phyloP scores from a whole-genome alignment of 2,888 invertebrate genomes.

The Ichneumoninae sp. region DNA sequence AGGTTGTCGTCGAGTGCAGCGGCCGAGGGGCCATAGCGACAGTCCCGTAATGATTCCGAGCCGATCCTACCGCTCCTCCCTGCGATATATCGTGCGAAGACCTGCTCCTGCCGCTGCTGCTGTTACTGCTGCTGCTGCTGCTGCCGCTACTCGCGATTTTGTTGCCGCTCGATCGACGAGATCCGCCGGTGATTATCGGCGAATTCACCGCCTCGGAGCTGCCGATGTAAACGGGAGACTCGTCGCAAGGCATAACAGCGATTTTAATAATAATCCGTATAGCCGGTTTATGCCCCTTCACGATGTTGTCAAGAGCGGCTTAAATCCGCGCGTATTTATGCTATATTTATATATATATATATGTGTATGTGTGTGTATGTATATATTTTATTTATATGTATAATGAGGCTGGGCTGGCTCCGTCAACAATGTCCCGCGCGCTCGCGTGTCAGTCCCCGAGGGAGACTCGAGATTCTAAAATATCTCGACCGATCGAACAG shows the following conservation, averaged over 20 bases:
- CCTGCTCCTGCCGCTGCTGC: constrained; percentile 19
- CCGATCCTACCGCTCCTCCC: constrained; percentile 7
- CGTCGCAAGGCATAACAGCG: constrained; percentile 59
- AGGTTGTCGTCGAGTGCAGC: constrained; percentile 54
- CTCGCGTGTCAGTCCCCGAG: not conserved
- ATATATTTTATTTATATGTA: not conserved
- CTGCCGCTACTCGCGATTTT: constrained; percentile 37
- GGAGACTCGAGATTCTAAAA: constrained; percentile 48
- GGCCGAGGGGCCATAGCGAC: constrained; percentile 55
- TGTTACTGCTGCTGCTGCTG: not conserved
- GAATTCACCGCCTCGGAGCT: constrained; percentile 25
- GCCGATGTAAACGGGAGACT: constrained; percentile 35
- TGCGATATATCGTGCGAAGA: constrained; percentile 20
- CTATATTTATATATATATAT: not conserved
- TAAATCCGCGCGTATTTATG: not conserved
- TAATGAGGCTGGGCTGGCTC: not conserved
- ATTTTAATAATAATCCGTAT: not conserved
- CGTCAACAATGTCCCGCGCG: constrained; percentile 41
- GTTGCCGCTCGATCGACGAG: constrained; percentile 13
- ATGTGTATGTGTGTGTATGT: not conserved
- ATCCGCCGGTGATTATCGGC: constrained; percentile 39
- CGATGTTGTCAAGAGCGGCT: not conserved
- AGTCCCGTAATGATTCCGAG: constrained; percentile 48
- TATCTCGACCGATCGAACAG: constrained; percentile 39
- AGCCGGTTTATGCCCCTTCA: constrained; percentile 1